Conservation (phyloP, 2,113 vertebrate species). For the Lasiurus cinereus region DNA sequence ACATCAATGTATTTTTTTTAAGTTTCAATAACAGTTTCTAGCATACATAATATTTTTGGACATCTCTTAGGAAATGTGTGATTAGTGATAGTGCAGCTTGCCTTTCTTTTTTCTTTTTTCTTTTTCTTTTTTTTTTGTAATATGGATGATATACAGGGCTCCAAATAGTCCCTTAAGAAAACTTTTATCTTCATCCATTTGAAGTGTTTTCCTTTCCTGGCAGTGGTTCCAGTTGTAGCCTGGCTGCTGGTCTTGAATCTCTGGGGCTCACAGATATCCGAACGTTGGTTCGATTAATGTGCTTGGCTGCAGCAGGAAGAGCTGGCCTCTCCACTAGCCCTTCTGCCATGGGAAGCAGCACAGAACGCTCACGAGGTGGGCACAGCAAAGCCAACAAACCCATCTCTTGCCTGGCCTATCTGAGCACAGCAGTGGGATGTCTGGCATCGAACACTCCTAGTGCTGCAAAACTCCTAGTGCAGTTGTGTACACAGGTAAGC, state of each 20-base stretch:
- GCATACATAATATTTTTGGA: background rate
- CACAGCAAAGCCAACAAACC: conserved; percentile 95
- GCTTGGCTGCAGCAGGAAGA: conserved; percentile 96
- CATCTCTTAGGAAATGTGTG: background rate
- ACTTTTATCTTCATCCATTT: conserved; percentile 26
- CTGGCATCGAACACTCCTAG: conserved; percentile 96
- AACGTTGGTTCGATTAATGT: conserved; percentile 97
- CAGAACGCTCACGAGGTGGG: conserved; percentile 91
- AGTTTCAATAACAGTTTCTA: background rate
- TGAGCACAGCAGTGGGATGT: conserved; percentile 98
- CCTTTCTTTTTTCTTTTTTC: background rate
- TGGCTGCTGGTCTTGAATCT: conserved; percentile 98
- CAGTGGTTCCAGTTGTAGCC: conserved; percentile 98
- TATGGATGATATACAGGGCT: background rate
- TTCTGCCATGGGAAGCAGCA: conserved; percentile 74
- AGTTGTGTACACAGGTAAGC: conserved; percentile 96
- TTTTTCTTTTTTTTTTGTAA: background rate
- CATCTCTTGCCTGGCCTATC: conserved; percentile 97
- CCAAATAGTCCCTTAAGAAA: background rate
- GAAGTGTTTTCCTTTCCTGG: conserved; percentile 35
- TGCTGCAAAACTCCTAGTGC: conserved; percentile 96
- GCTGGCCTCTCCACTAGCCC: conserved; percentile 96
- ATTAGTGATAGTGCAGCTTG: background rate
- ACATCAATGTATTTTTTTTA: background rate
- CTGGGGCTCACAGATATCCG: conserved; percentile 97